Percentiles rank a stretch among this genome's conserved stretches.
phyloP scores from a whole-genome alignment of 2,888 invertebrate species.

The Agrotis puta region DNA sequence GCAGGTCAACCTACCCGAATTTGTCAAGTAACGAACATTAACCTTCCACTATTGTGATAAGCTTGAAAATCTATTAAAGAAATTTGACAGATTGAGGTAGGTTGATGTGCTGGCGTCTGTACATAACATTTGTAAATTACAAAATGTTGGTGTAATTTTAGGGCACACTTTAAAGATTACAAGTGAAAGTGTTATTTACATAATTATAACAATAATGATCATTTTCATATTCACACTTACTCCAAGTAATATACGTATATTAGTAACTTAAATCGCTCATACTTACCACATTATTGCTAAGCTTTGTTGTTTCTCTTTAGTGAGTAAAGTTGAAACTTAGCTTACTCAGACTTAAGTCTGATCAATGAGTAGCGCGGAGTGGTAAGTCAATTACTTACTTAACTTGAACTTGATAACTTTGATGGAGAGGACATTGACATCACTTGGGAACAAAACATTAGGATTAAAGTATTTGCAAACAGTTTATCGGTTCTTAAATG shows the following conservation, averaged over 20 bases:
- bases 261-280: conserved; percentile 10
- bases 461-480: conserved; percentile 1
- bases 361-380: conserved; percentile 39
- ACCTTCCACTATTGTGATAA: too few species aligned
- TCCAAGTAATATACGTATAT: neutral
- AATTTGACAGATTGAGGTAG: too few species aligned
- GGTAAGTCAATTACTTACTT: conserved; percentile 48
- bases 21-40: too few species aligned
- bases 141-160: too few species aligned
- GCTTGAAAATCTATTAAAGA: too few species aligned
- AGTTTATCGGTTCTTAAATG: neutral
- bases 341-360: conserved; percentile 28
- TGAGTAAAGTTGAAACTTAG: conserved; percentile 19
- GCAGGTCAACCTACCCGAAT: too few species aligned
- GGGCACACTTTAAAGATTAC: neutral
- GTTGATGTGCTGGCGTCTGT: too few species aligned
- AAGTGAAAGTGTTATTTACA: neutral
- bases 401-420: conserved; percentile 44
- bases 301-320: conserved; percentile 13
- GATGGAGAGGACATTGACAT: conserved; percentile 30
- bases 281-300: neutral
- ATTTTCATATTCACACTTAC: neutral
- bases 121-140: too few species aligned
- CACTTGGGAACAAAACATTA: conserved; percentile 4
- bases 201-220: neutral